Conservation (phyloP, 2,888 invertebrate species). For the Habrosyne pyritoides region DNA sequence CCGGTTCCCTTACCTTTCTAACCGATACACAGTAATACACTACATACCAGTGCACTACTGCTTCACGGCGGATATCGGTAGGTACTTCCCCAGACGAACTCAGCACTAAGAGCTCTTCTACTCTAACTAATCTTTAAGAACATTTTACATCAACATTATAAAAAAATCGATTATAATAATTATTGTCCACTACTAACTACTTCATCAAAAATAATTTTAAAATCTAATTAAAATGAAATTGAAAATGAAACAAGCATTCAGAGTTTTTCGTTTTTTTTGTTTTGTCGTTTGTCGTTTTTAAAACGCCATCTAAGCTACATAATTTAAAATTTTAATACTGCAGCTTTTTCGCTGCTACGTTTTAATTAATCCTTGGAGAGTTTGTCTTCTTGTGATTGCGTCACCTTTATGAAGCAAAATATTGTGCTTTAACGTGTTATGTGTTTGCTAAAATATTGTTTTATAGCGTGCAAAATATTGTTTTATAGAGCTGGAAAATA, state of each 20-base stretch:
- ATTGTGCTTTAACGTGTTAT: background rate
- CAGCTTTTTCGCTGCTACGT: constrained; percentile 5
- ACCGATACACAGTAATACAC: no score
- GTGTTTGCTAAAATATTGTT: background rate
- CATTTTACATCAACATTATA: no score
- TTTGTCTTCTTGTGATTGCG: background rate
- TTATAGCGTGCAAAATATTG: background rate
- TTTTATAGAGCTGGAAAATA: no score
- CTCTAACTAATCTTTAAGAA: no score
- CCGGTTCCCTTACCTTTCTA: no score
- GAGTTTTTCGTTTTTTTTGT: constrained; percentile 4
- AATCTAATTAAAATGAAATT: background rate
- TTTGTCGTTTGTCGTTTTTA: constrained; percentile 7
- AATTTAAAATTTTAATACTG: constrained; percentile 4
- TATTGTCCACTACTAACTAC: no score
- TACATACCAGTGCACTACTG: no score
- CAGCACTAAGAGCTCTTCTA: no score
- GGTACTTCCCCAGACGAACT: no score
- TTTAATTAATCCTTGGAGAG: background rate
- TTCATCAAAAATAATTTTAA: no score
- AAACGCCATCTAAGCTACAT: background rate
- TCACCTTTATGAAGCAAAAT: background rate
- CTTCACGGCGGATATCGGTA: no score
- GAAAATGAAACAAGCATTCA: background rate
- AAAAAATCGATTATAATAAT: no score